Percentiles rank a stretch among this genome's conserved stretches.
These are phyloP conservation scores for Mirza zaza DNA, from an alignment of 2,113 vertebrate genomes.

Conservation along the genomic window DNA sequence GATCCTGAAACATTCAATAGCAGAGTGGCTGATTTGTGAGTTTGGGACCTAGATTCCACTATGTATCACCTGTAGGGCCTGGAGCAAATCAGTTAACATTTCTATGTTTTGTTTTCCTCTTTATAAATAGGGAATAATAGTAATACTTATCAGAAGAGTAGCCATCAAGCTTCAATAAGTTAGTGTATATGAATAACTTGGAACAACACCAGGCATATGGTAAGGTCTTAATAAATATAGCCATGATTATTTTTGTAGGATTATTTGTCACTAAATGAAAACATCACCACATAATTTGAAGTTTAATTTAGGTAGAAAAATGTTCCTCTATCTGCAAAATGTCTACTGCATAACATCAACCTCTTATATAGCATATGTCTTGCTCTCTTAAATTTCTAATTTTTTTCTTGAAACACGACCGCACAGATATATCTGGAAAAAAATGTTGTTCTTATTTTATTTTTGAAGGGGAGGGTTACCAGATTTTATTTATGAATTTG, in stretches of 20 bases:
- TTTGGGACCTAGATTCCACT: background rate
- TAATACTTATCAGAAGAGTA: background rate
- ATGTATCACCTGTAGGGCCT: background rate
- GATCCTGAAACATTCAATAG: background rate
- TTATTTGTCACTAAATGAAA: constrained; percentile 23
- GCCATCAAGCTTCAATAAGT: background rate
- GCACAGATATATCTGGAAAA: background rate
- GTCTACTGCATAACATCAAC: background rate
- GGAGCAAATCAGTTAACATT: background rate
- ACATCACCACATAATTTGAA: background rate
- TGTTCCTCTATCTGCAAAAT: background rate
- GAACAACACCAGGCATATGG: background rate
- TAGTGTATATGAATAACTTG: background rate
- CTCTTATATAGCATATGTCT: background rate
- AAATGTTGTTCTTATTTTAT: background rate
- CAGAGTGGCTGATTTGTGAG: background rate
- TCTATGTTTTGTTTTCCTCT: background rate
- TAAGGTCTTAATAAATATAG: background rate
- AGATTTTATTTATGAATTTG: background rate
- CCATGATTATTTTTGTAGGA: constrained; percentile 13
- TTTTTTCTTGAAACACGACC: background rate
- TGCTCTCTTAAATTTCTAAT: background rate
- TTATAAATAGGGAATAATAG: background rate
- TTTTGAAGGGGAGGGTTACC: fast-evolving
- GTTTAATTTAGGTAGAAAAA: constrained; percentile 19